These are phyloP conservation scores for Tenualosa ilisha DNA, from an alignment of 2,797 vertebrate species.

Conservation along the genomic window DNA sequence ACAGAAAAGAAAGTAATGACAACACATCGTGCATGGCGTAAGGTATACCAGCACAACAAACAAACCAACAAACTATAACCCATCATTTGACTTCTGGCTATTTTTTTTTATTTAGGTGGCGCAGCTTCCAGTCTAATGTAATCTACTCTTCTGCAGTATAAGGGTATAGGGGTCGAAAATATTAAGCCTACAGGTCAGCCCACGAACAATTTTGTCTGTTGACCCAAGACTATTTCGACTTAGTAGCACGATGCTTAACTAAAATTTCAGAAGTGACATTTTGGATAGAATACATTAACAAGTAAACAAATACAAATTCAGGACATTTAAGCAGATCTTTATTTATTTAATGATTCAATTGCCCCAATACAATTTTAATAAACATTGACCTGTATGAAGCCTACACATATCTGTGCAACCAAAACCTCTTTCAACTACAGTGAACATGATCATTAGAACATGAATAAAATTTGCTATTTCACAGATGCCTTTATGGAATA, in stretches of 20 bases:
- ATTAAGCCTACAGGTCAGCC: too few species aligned
- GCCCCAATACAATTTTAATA: neutral
- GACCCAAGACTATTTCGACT: too few species aligned
- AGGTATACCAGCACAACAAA: neutral
- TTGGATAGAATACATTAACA: neutral
- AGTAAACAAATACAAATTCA: neutral
- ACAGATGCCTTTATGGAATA: neutral
- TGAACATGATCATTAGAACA: neutral
- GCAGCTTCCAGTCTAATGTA: too few species aligned
- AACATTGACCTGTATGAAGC: neutral
- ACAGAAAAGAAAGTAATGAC: neutral
- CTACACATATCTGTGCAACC: neutral
- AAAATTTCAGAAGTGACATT: neutral
- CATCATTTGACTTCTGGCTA: too few species aligned
- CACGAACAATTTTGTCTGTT: too few species aligned
- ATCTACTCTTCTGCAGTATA: too few species aligned
- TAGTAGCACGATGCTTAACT: too few species aligned
- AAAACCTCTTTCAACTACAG: neutral
- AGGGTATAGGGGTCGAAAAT: too few species aligned
- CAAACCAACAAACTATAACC: too few species aligned
- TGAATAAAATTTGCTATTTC: neutral
- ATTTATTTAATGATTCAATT: constrained; percentile 10
- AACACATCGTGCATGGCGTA: neutral
- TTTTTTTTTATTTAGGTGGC: too few species aligned
- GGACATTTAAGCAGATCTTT: neutral